Conservation (phyloP, 2,888 invertebrate species). For the Spisula solida region DNA sequence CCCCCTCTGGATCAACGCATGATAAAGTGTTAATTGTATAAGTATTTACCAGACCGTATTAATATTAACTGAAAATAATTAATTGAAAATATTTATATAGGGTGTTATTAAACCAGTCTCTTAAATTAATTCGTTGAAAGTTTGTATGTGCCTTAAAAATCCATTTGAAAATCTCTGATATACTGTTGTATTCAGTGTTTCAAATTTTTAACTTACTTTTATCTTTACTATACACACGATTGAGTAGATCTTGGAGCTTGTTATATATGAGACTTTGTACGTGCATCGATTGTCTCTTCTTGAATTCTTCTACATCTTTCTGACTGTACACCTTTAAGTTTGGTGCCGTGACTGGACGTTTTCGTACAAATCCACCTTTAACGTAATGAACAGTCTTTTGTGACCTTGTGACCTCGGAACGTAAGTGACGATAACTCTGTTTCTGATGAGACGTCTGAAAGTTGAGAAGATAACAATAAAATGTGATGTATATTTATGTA, state of each 20-base stretch:
- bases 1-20: no score
- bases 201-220: background rate
- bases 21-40: no score
- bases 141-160: no score
- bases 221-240: constrained; percentile 33
- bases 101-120: no score
- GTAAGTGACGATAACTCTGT: constrained; percentile 77
- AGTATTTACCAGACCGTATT: no score
- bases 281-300: constrained; percentile 56
- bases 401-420: constrained; percentile 78
- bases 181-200: no score
- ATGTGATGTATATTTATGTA: no score
- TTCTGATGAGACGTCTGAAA: constrained; percentile 80
- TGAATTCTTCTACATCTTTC: constrained; percentile 61
- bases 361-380: constrained; percentile 81
- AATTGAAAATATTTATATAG: no score
- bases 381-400: constrained; percentile 79
- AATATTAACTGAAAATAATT: no score
- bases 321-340: constrained; percentile 75
- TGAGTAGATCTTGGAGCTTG: constrained; percentile 58
- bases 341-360: constrained; percentile 83
- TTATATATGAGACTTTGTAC: constrained; percentile 67
- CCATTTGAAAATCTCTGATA: no score
- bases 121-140: no score
- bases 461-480: background rate